These are phyloP conservation scores for Equus przewalskii DNA, from an alignment of 2,113 vertebrate genomes.

Conservation along the genomic window DNA sequence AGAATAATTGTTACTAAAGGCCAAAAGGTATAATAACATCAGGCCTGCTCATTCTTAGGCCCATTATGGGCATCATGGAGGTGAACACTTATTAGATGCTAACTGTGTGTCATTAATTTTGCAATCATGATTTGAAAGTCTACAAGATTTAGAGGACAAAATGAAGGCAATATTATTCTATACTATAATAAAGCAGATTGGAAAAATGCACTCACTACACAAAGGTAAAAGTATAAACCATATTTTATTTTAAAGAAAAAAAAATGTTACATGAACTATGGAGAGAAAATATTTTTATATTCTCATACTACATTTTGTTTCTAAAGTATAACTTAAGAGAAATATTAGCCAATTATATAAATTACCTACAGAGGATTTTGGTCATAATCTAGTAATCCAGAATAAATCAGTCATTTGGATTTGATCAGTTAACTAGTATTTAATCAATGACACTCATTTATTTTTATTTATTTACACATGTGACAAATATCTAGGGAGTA, in stretches of 20 bases:
- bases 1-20: neutral
- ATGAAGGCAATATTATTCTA: constrained; percentile 57
- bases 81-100: constrained; percentile 58
- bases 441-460: neutral
- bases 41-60: constrained; percentile 29
- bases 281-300: neutral
- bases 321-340: neutral
- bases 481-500: neutral
- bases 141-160: constrained; percentile 45
- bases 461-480: neutral
- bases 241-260: constrained; percentile 39
- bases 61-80: neutral
- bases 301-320: neutral
- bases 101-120: constrained; percentile 70
- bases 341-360: neutral
- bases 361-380: neutral
- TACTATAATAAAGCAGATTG: neutral
- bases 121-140: constrained; percentile 63
- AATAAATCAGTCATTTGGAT: neutral
- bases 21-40: neutral
- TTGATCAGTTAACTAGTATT: neutral
- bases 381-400: neutral
- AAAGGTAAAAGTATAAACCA: constrained; percentile 22
- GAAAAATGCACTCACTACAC: neutral
- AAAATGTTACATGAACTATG: neutral